Conservation (phyloP, 2,797 vertebrate genomes). For the Chaetodon trifasciatus region DNA sequence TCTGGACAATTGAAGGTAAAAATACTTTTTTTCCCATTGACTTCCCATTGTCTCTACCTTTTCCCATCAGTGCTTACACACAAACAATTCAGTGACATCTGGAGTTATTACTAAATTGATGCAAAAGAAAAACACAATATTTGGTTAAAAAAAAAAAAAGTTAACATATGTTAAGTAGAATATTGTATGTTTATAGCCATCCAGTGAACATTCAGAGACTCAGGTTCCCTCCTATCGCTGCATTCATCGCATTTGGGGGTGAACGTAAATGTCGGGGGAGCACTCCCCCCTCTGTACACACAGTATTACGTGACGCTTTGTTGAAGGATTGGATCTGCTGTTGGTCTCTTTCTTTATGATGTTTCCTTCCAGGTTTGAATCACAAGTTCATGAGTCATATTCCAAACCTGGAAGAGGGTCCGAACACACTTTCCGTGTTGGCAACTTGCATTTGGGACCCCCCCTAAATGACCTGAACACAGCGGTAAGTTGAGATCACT, state of each 20-base stretch:
- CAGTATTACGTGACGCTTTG: not conserved
- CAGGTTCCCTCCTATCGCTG: slow-evolving; percentile 86
- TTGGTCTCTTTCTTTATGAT: slow-evolving; percentile 22
- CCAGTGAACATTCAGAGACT: slow-evolving; percentile 73
- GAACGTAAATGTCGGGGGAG: not conserved
- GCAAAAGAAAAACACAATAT: slow-evolving; percentile 70
- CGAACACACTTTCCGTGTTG: not conserved
- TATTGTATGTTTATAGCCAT: slow-evolving; percentile 68
- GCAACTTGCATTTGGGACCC: not conserved
- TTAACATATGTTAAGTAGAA: slow-evolving; percentile 63
- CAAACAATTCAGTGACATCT: slow-evolving; percentile 80
- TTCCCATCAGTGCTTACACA: slow-evolving; percentile 77
- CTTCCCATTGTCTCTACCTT: slow-evolving; percentile 65
- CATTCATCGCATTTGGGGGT: slow-evolving; percentile 57
- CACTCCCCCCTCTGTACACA: slow-evolving; percentile 5
- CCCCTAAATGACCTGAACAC: slow-evolving; percentile 63
- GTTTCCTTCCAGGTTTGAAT: slow-evolving; percentile 29
- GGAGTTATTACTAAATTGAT: slow-evolving; percentile 78
- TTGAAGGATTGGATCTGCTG: not conserved
- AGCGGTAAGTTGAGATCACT: slow-evolving; percentile 74
- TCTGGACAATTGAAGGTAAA: slow-evolving; percentile 76
- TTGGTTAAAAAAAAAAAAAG: slow-evolving; percentile 71
- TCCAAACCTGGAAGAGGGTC: slow-evolving; percentile 32
- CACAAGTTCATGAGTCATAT: slow-evolving; percentile 6
- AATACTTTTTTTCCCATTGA: slow-evolving; percentile 60